A percentile compares a stretch with the other conserved stretches of the same genome.
Evolutionary conservation across 1,140 invertebrate species (phyloP).

Genomic region (Macrobrachium nipponense): DNA sequence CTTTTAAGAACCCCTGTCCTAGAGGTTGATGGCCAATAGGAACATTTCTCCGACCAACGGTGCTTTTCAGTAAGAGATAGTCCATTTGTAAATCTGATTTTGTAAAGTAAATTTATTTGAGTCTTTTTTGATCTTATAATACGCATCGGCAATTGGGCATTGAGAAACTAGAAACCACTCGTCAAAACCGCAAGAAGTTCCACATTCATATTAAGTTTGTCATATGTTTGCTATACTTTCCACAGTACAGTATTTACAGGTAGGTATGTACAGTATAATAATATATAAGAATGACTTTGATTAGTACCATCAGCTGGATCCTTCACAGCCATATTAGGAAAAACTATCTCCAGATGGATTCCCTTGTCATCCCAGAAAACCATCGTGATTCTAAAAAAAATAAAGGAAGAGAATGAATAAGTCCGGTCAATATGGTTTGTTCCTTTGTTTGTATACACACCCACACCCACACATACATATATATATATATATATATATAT

Average conservation of each 20-base stretch:
- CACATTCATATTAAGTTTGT: too few relatives aligned
- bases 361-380: constrained; percentile 39
- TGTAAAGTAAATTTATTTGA: too few relatives aligned
- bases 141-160: too few relatives aligned
- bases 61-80: too few relatives aligned
- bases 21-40: too few relatives aligned
- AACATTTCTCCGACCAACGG: too few relatives aligned
- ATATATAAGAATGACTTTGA: constrained; percentile 7
- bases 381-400: constrained; percentile 41
- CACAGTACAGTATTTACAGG: neutral
- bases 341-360: constrained; percentile 35
- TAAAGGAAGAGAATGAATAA: constrained; percentile 7
- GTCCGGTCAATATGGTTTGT: neutral
- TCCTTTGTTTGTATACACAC: constrained; percentile 4
- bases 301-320: constrained; percentile 40
- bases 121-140: too few relatives aligned
- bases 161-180: too few relatives aligned
- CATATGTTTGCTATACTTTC: too few relatives aligned
- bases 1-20: too few relatives aligned
- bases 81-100: too few relatives aligned
- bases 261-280: neutral
- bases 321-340: constrained; percentile 33
- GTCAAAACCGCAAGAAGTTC: too few relatives aligned
- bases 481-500: constrained; percentile 32
- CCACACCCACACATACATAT: constrained; percentile 10